phyloP scores from a whole-genome alignment of 2,113 vertebrate genomes.

The Rhipidura dahli region DNA sequence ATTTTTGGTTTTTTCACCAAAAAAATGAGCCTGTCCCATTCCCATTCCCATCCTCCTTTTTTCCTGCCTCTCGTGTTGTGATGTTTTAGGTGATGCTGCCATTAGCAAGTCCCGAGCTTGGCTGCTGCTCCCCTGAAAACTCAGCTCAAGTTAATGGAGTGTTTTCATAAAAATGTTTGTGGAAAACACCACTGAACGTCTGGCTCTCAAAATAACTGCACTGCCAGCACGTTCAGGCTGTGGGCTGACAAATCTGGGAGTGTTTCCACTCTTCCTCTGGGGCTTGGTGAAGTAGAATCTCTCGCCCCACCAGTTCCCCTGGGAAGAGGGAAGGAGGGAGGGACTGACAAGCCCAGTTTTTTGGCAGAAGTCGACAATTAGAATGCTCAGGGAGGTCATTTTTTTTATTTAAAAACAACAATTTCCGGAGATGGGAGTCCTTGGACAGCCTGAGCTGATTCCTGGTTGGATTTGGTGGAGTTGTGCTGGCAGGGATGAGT shows the following conservation, averaged over 20 bases:
- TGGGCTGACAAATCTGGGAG: constrained; percentile 8
- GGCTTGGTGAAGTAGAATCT: neutral
- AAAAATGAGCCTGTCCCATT: neutral
- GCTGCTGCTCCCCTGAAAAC: neutral
- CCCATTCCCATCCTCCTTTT: neutral
- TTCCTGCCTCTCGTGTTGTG: neutral
- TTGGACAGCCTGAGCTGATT: neutral
- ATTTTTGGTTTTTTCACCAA: neutral
- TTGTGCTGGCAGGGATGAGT: neutral
- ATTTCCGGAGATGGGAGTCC: neutral
- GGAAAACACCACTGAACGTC: neutral
- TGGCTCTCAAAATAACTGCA: neutral
- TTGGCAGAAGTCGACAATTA: neutral
- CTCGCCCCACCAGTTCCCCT: neutral
- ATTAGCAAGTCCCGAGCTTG: neutral
- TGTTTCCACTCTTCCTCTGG: neutral
- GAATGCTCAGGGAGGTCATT: neutral
- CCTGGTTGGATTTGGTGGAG: neutral
- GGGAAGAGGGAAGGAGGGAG: neutral
- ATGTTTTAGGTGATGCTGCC: neutral
- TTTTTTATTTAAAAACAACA: neutral
- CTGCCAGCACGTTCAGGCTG: neutral
- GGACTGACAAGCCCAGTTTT: neutral
- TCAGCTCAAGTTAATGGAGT: neutral
- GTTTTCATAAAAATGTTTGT: neutral